Evolutionary conservation across 1,140 invertebrate species (phyloP).

Genomic region (Lordiphosa stackelbergi): DNA sequence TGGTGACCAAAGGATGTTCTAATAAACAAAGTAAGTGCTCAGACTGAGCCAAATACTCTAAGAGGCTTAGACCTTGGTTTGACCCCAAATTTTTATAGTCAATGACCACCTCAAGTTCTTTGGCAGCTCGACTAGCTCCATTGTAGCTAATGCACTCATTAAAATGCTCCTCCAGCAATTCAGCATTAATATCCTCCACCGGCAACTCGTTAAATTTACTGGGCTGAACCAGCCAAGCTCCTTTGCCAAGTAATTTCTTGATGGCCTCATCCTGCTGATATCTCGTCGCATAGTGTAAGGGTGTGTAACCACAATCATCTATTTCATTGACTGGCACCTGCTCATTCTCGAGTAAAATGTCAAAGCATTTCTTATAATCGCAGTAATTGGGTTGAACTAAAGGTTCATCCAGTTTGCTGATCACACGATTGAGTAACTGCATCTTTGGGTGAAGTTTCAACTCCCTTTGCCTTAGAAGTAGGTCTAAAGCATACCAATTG

Average conservation of each 20-base stretch:
- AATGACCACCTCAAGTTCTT: constrained; percentile 83
- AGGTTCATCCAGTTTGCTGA: constrained; percentile 78
- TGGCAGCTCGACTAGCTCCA: constrained; percentile 79
- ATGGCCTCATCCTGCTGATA: constrained; percentile 81
- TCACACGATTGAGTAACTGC: constrained; percentile 79
- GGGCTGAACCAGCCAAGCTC: constrained; percentile 83
- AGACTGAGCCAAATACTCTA: constrained; percentile 82
- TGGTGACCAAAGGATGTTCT: constrained; percentile 86
- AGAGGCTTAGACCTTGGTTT: constrained; percentile 78
- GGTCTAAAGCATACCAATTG: constrained; percentile 80
- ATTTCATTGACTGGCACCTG: constrained; percentile 81
- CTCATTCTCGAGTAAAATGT: constrained; percentile 77
- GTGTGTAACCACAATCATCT: constrained; percentile 85
- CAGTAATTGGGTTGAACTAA: constrained; percentile 14
- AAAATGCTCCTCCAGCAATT: constrained; percentile 82
- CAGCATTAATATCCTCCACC: constrained; percentile 82
- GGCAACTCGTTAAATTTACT: constrained; percentile 83
- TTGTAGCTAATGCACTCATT: constrained; percentile 82
- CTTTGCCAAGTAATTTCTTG: constrained; percentile 81
- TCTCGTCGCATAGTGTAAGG: constrained; percentile 88
- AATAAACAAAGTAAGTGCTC: constrained; percentile 81
- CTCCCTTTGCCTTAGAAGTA: constrained; percentile 78
- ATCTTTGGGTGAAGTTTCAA: constrained; percentile 77
- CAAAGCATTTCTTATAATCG: constrained; percentile 79
- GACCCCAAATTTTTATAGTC: constrained; percentile 82